These are phyloP conservation scores for Loriculus beryllinus DNA, from an alignment of 2,797 vertebrate genomes.

Conservation along the genomic window DNA sequence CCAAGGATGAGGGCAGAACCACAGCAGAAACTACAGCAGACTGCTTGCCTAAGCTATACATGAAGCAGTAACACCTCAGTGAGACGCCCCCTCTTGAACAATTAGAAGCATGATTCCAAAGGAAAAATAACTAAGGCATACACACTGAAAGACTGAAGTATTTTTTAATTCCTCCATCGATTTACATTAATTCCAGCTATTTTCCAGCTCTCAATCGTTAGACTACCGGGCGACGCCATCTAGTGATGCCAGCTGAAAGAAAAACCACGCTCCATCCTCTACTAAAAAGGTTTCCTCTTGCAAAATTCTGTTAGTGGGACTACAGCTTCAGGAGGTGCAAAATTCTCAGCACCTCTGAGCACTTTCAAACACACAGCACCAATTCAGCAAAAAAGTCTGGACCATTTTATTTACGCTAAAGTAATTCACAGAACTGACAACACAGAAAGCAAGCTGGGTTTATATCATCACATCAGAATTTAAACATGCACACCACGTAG, in stretches of 20 bases:
- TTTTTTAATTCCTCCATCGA: not conserved
- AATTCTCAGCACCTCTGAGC: not conserved
- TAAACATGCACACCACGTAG: not conserved
- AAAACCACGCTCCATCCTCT: not conserved
- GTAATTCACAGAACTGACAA: not conserved
- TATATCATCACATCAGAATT: not conserved
- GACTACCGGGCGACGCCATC: conserved; percentile 28
- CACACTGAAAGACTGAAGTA: not conserved
- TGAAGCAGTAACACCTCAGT: not conserved
- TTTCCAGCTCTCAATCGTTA: not conserved
- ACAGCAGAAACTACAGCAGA: not conserved
- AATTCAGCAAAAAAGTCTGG: not conserved
- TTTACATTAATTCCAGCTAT: not conserved
- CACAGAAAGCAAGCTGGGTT: not conserved
- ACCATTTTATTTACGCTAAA: not conserved
- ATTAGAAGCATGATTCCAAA: not conserved
- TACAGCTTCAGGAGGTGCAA: not conserved
- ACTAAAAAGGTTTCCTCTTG: not conserved
- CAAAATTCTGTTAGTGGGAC: not conserved
- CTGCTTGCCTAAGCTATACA: not conserved
- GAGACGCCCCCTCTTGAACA: not conserved
- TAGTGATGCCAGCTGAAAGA: conserved; percentile 26
- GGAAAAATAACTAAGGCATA: not conserved
- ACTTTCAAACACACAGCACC: not conserved
- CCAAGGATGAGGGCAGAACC: not conserved